Evolutionary conservation across 2,797 vertebrate species (phyloP), one percentile per base, ranked within the genome.

Genomic region (Cyprinella venusta): DNA sequence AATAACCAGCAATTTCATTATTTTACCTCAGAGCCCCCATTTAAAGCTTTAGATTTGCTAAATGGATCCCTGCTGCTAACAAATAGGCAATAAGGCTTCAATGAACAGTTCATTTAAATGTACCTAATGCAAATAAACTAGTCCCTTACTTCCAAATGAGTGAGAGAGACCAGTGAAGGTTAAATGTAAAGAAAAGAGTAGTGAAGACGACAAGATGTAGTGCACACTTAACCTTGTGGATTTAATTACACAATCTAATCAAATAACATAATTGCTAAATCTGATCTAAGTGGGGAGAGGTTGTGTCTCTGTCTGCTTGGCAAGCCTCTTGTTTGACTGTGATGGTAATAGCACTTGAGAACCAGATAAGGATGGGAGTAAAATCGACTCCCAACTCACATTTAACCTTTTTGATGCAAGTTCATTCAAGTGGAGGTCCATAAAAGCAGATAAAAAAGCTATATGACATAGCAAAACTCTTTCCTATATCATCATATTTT

Each of bases 241-340:
- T 85, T 85, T 85, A 84, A 88, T 86, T 85, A 85, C 45, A 70
- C 54, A 80, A 79, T 83, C 72, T 80, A 86, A 88, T 78, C 61
- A 81, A 86, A 83, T 86, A 70, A 78, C 36, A 4, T 26, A 52
- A 81, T 75, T 72, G 75, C 79, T 85, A 15, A 79, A 84, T 76
- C 48, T 79, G 79, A 83, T 86, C 64, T 75, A 80, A 86, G 67
- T 83, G 45, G 77, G 72, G 76, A 81, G 42, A 65, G 67, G 18
- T 75, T 83, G 80, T 24, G 40, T 81, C 85, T 75, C 42, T 78
- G 36, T 24, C 69, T 79, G 79, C 63, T 83, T 80, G 77, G 80
- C 83, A 80, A 69, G 68, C 50, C 72, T 56, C 65, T 56, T 9
- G 13, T 78, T 82, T 81, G 72, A 74, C 76, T 40, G 80, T 82